Percentiles rank a stretch among this genome's conserved stretches.
phyloP scores from a whole-genome alignment of 2,888 invertebrate species.

The Hypselothyrea guttata region DNA sequence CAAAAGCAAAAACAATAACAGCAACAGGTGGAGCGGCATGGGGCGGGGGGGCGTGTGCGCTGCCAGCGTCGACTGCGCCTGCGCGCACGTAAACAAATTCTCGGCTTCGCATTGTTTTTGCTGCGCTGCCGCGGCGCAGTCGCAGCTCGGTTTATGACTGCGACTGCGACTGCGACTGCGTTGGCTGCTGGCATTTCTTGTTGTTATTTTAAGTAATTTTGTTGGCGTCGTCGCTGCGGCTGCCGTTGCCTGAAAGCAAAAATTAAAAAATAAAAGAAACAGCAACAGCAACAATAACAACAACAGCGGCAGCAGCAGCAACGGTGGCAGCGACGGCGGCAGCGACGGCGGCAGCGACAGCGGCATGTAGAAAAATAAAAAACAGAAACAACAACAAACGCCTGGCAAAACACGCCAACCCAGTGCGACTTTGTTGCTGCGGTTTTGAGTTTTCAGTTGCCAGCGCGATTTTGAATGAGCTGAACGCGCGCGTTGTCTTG shows the following conservation, averaged over 20 bases:
- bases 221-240: conserved; percentile 32
- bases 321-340: conserved; percentile 27
- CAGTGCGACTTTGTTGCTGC: conserved; percentile 74
- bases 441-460: conserved; percentile 82
- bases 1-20: conserved; percentile 24
- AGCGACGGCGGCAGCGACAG: conserved; percentile 23
- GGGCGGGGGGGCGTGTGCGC: conserved; percentile 10
- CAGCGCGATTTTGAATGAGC: conserved; percentile 82
- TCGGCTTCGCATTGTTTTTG: conserved; percentile 60
- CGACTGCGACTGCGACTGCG: conserved; percentile 17
- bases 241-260: conserved; percentile 58
- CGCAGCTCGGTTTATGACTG: conserved; percentile 26
- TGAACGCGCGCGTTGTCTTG: conserved; percentile 70
- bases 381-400: conserved; percentile 34
- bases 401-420: conserved; percentile 72
- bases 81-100: conserved; percentile 74
- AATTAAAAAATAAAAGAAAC: conserved; percentile 52
- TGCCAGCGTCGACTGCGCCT: conserved; percentile 49
- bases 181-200: conserved; percentile 1
- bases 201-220: conserved; percentile 32
- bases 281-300: conserved; percentile 23
- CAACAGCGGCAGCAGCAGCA: conserved; percentile 11
- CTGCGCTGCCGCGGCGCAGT: conserved; percentile 9
- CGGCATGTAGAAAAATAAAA: conserved; percentile 45
- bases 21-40: conserved; percentile 25